Conservation (phyloP, 2,888 invertebrate species). For the Athripsodes cinereus region DNA sequence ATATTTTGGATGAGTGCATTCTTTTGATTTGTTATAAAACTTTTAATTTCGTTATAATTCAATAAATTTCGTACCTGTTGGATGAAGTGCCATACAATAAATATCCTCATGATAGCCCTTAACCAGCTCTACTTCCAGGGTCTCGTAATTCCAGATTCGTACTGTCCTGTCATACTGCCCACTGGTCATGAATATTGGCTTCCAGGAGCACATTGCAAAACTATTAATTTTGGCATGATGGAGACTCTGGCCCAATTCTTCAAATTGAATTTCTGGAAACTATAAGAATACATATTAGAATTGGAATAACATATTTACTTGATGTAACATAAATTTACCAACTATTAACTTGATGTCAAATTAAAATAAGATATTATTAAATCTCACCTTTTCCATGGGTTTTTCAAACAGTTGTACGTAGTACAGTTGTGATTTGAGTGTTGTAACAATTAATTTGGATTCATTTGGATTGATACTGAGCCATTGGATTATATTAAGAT, state of each 20-base stretch:
- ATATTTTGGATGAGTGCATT: neutral
- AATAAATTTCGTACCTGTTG: constrained; percentile 45
- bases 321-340: too few relatives aligned
- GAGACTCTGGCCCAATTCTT: constrained; percentile 64
- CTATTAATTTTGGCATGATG: constrained; percentile 79
- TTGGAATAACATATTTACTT: too few relatives aligned
- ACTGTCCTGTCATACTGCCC: constrained; percentile 77
- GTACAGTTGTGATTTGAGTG: constrained; percentile 66
- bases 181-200: constrained; percentile 81
- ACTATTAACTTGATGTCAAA: too few relatives aligned
- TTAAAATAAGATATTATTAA: too few relatives aligned
- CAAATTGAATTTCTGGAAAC: constrained; percentile 56
- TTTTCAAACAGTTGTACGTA: constrained; percentile 60
- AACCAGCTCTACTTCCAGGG: constrained; percentile 68
- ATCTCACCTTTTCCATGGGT: constrained; percentile 44
- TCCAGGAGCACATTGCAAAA: constrained; percentile 81
- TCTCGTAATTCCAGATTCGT: constrained; percentile 89
- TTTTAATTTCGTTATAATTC: too few relatives aligned
- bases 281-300: constrained; percentile 29
- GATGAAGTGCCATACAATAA: constrained; percentile 68
- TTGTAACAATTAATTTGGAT: constrained; percentile 58
- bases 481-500: constrained; percentile 48
- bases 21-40: neutral
- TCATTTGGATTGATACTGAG: constrained; percentile 55
- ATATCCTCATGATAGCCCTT: constrained; percentile 82